Conservation (phyloP, 92 coral and sea anemone genomes). For the Isaurus tuberculatus region DNA sequence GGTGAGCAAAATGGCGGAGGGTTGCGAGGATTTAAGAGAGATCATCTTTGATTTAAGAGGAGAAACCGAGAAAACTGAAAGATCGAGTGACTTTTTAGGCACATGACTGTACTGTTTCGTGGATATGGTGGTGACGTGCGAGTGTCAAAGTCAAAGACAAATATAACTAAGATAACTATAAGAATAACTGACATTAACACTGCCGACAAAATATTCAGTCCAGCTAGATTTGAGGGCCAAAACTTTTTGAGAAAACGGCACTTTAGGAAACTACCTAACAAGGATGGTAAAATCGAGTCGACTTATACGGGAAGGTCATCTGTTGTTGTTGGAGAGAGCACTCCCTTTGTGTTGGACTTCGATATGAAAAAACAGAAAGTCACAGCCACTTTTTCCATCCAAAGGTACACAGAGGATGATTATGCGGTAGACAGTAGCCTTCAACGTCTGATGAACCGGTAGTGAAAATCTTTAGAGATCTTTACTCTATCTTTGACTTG, state of each 20-base stretch:
- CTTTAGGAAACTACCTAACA: conserved; percentile 24
- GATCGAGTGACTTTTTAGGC: no score
- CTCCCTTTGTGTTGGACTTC: conserved; percentile 52
- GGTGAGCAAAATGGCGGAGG: no score
- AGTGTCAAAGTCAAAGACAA: background rate
- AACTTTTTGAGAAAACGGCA: conserved; percentile 41
- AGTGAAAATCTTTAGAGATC: conserved; percentile 14
- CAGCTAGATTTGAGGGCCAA: conserved; percentile 45
- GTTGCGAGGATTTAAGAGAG: no score
- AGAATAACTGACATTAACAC: conserved; percentile 32
- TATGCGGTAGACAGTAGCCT: conserved; percentile 35
- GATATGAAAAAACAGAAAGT: conserved; percentile 54
- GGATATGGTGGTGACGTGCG: conserved; percentile 41
- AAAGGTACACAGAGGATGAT: conserved; percentile 38
- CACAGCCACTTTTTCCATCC: conserved; percentile 46
- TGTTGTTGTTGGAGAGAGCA: conserved; percentile 33
- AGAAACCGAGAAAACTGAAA: no score
- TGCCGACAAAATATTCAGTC: conserved; percentile 43
- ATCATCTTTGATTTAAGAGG: no score
- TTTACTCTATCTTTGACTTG: conserved; percentile 20
- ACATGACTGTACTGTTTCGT: conserved; percentile 44
- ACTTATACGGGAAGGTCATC: conserved; percentile 47
- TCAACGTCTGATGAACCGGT: conserved; percentile 38
- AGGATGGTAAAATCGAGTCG: conserved; percentile 28
- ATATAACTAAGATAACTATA: conserved; percentile 24